Evolutionary conservation across 2,888 invertebrate species (phyloP).

Genomic region (Isoperla grammatica): DNA sequence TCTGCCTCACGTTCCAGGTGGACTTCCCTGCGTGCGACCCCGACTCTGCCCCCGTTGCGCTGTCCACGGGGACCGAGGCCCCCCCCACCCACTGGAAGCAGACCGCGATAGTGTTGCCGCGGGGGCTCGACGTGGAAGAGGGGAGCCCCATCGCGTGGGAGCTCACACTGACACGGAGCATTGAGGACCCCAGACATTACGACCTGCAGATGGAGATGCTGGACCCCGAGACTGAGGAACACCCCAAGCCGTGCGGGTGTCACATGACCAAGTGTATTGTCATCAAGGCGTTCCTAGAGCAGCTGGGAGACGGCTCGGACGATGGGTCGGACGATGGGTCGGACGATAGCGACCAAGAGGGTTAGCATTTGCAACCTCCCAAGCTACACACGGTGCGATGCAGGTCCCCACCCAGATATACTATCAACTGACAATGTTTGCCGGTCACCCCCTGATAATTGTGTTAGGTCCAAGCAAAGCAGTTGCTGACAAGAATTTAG

Average conservation of each 20-base stretch:
- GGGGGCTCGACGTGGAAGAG: constrained; percentile 51
- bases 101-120: constrained; percentile 68
- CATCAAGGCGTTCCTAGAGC: constrained; percentile 55
- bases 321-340: constrained; percentile 15
- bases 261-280: constrained; percentile 73
- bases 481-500: too few species aligned
- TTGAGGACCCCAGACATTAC: constrained; percentile 52
- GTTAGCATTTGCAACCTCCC: too few species aligned
- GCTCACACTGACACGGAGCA: constrained; percentile 53
- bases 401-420: too few species aligned
- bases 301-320: constrained; percentile 37
- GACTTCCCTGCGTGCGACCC: constrained; percentile 57
- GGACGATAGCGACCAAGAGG: constrained; percentile 15
- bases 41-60: constrained; percentile 39
- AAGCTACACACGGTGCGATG: too few species aligned
- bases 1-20: constrained; percentile 68
- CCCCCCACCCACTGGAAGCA: constrained; percentile 68
- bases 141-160: constrained; percentile 65
- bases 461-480: too few species aligned
- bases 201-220: constrained; percentile 63
- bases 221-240: constrained; percentile 62
- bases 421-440: too few species aligned
- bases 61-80: constrained; percentile 54
- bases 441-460: too few species aligned
- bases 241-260: constrained; percentile 73